phyloP scores from a whole-genome alignment of 2,113 vertebrate genomes.

The Rhea americana region DNA sequence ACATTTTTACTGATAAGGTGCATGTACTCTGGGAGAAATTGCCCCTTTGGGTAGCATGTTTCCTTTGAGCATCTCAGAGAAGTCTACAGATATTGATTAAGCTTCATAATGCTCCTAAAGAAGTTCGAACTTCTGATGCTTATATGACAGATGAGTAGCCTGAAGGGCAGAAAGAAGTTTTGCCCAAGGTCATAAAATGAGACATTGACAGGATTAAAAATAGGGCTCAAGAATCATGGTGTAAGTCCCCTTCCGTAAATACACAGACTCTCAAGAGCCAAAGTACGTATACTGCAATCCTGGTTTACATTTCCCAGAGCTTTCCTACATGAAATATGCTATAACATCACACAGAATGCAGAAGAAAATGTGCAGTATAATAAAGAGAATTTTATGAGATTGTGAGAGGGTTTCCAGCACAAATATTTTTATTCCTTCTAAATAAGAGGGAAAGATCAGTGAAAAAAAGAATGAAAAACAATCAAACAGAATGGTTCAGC shows the following conservation, averaged over 20 bases:
- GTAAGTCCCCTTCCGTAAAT: background rate
- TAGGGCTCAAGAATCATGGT: background rate
- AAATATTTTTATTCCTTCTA: constrained; percentile 21
- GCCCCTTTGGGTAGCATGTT: background rate
- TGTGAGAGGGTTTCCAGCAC: background rate
- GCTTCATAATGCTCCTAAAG: background rate
- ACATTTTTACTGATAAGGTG: background rate
- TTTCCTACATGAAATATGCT: background rate
- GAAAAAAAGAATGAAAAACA: background rate
- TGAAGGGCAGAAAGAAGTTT: constrained; percentile 17
- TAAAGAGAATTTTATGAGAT: constrained; percentile 17
- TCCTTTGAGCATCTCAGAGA: background rate
- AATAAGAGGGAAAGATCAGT: background rate
- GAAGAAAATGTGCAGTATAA: background rate
- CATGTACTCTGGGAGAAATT: background rate
- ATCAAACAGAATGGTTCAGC: background rate
- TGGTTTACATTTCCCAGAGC: constrained; percentile 8
- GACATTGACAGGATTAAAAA: constrained; percentile 4
- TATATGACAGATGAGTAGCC: background rate
- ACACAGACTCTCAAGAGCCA: background rate
- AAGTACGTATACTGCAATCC: background rate
- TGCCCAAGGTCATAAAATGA: constrained; percentile 26
- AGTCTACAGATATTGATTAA: constrained; percentile 10
- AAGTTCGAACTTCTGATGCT: background rate
- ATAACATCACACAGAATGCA: background rate